Base-by-base conservation (phyloP, 92 coral and sea anemone genomes). In the Paramuricea clavata region DNA sequence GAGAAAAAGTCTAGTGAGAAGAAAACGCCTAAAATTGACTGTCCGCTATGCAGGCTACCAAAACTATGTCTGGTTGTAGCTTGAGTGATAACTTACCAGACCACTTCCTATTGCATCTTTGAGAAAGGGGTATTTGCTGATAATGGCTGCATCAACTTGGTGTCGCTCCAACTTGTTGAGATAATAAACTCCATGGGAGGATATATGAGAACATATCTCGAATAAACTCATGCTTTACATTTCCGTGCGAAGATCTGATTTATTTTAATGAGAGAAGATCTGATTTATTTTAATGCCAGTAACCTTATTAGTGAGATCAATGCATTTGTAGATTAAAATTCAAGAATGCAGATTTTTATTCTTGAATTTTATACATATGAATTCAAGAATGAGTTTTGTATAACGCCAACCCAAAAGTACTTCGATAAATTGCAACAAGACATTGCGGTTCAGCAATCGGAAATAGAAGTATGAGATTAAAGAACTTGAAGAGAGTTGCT, bases 101-200 rank as follows among this genome's bases (percentile, higher is more conserved):
- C 65, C 65, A 57, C 65, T 57, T 57, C 65, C 65, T 2, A 57
- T 57, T 57, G 65, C 26, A 57, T 57, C 65, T 57, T 57, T 57
- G 65, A 57, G 65, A 22, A 57, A 57, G 65, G 65, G 65, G 65
- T 57, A 57, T 57, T 57, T 57, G 30, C 65, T 57, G 65, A 57
- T 11, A 57, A 57, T 57, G 65, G 65, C 65, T 57, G 65, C 65
- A 25, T 11, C 65, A 57, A 57, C 65, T 57, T 57, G 65, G 26
- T 57, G 26, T 2, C 65, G 65, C 12, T 57, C 65, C 27, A 26
- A n/a, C 30, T 57, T 57, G 26, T 57, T 57, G 26, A 57, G 65
- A 57, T 57, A 57, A 57, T 57, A 57, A 57, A 57, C 65, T 57
- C 30, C 65, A 57, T 57, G 65, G 30, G 65, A 57, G 30, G 65